Evolutionary conservation across 53 echinoderm and acorn worm genomes (phyloP), one percentile per base, ranked within the genome.

Genomic region (Temnopleurus reevesii): DNA sequence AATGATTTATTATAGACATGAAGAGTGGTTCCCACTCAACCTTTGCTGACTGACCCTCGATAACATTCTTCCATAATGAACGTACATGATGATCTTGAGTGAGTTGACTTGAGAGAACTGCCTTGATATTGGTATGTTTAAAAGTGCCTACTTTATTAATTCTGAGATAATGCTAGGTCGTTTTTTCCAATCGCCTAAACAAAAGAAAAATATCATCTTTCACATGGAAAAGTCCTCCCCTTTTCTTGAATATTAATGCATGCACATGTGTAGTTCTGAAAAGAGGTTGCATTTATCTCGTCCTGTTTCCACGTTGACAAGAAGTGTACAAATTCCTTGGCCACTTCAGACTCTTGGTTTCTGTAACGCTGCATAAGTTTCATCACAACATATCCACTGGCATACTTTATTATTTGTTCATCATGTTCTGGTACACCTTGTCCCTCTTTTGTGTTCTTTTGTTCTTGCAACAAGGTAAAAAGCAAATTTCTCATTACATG

Each of bases 221-320:
- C 44, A 77, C 77, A 44, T 45, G 45, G n/a, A 77, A 77, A 10
- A 77, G 45, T 1, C 77, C 77, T 18, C 77, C 77, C 21, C 77
- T 76, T n/a, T 18, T 76, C 77, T 29, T 77, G 45, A n/a, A 77
- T 77, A 45, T 77, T 77, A n/a, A 77, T 77, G 43, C 77, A 77
- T 3, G 33, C 8, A 8, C 43, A 19, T 77, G 45, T 77, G 41
- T 77, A 77, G 19, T 44, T 77, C 13, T 19, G 44, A n/a, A 76
- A 76, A 4, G 38, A 36, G 4, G 9, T 36, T 36, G 77, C 12
- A 9, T 35, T 2, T 8, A 76, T 43, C 0, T 44, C 77, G 23
- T 77, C 45, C 10, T 36, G 19, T 18, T 44, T 77, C 77, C 77
- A 77, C 0, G 77, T 19, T 8, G 38, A 6, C 77, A 77, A 44